Evolutionary conservation across 1,140 invertebrate genomes (phyloP).

Genomic region (Berghia stephanieae): DNA sequence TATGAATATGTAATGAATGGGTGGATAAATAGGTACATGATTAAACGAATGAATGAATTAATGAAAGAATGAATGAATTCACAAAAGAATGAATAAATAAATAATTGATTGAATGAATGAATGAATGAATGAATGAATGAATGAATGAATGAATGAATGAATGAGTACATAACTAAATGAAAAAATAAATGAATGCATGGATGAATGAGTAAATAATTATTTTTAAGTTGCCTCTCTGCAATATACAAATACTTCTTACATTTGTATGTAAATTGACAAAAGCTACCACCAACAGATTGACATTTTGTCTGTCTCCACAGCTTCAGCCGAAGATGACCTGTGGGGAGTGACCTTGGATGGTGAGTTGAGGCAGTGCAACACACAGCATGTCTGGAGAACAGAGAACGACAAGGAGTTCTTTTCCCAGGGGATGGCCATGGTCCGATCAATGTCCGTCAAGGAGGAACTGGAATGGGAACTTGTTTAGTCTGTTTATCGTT

Average conservation of each 20-base stretch:
- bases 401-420: conserved; percentile 13
- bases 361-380: conserved; percentile 50
- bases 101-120: too few species aligned
- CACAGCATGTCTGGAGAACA: conserved; percentile 41
- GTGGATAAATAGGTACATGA: too few species aligned
- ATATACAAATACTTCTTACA: not conserved
- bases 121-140: too few species aligned
- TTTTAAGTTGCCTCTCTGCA: not conserved
- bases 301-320: conserved; percentile 42
- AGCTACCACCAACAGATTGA: not conserved
- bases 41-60: too few species aligned
- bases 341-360: conserved; percentile 57
- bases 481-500: too few species aligned
- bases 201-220: not conserved
- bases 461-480: conserved; percentile 60
- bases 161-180: too few species aligned
- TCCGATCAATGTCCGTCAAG: conserved; percentile 36
- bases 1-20: too few species aligned
- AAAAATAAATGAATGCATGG: not conserved
- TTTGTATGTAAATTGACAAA: not conserved
- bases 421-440: not conserved
- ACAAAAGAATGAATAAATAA: too few species aligned
- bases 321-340: conserved; percentile 51
- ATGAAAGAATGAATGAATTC: too few species aligned
- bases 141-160: too few species aligned